Base-by-base conservation (phyloP, 2,888 invertebrate genomes). In the Byasa hedistus region DNA sequence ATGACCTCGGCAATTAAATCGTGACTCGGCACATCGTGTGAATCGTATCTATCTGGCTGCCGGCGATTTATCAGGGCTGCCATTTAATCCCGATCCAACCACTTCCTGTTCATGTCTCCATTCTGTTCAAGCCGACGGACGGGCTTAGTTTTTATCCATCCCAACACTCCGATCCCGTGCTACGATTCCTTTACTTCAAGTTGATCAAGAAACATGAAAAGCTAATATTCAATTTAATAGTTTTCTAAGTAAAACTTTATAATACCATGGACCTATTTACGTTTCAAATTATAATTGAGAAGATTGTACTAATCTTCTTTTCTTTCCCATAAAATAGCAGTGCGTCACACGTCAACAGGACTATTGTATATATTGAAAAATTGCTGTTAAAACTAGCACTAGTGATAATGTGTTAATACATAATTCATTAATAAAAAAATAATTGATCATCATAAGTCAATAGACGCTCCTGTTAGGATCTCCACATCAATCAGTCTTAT, bases 1-100 rank as follows among this genome's bases (percentile, higher is more conserved):
- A 73, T 75, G 75, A 76, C 72, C 73, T 75, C 73, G 74, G 57
- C 72, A 73, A 73, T 75, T 73, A 72, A 70, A 70, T 58, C 68
- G 67, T 70, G 71, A 69, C 56, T 66, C 59, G 60, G 57, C 65
- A 63, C 67, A 70, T 68, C 71, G 69, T 68, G 67, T 65, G 71
- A 70, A 73, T 69, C 70, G 70, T 66, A 70, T 67, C 71, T 64
- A 67, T 69, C 70, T 72, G 72, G 62, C 64, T 70, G 72, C 73
- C 73, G 76, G 75, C 76, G 70, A 70, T 79, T 80, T 80, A 71
- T 73, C 48, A 48, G 44, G 36, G 57, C 65, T 61, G 57, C n/a
- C 39, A 64, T 57, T 61, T 55, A 52, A 54, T n/a, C 12, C 10
- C 39, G 22, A 59, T 59, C 65, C 22, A 17, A n/a, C 44, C 48